Conservation (phyloP, 2,888 invertebrate species). For the Watsonalla cultraria region DNA sequence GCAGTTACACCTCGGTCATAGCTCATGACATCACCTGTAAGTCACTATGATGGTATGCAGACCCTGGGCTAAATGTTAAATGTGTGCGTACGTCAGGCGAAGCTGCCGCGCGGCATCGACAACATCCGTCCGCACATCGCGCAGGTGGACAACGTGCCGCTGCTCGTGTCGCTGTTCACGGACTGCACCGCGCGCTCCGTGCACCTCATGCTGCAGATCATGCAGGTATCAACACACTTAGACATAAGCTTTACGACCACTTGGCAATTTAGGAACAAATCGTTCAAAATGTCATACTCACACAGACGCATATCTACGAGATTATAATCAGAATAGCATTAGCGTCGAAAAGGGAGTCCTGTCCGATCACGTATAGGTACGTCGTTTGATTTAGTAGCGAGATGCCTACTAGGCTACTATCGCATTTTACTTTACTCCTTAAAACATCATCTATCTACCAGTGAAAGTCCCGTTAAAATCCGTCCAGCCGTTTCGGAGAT, state of each 20-base stretch:
- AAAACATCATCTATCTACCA: no score
- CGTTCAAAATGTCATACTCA: background rate
- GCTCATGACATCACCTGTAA: no score
- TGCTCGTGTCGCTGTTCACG: constrained; percentile 97
- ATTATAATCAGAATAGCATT: no score
- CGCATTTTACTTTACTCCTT: no score
- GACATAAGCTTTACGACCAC: background rate
- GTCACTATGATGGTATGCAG: background rate
- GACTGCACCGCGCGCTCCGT: constrained; percentile 97
- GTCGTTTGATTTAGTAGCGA: no score
- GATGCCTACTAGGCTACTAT: no score
- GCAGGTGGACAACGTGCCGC: constrained; percentile 97
- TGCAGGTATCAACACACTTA: constrained; percentile 71
- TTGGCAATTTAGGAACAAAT: background rate
- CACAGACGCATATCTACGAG: no score
- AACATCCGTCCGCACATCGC: constrained; percentile 97
- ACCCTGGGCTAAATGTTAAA: background rate
- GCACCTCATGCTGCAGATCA: constrained; percentile 94
- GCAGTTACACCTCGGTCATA: no score
- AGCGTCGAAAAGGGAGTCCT: no score
- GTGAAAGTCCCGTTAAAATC: no score
- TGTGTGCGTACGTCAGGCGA: constrained; percentile 81
- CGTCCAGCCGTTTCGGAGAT: no score
- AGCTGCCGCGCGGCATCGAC: constrained; percentile 96
- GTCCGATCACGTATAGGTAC: no score